Conservation (phyloP, 2,888 invertebrate genomes). For the Stenichneumon culpator region DNA sequence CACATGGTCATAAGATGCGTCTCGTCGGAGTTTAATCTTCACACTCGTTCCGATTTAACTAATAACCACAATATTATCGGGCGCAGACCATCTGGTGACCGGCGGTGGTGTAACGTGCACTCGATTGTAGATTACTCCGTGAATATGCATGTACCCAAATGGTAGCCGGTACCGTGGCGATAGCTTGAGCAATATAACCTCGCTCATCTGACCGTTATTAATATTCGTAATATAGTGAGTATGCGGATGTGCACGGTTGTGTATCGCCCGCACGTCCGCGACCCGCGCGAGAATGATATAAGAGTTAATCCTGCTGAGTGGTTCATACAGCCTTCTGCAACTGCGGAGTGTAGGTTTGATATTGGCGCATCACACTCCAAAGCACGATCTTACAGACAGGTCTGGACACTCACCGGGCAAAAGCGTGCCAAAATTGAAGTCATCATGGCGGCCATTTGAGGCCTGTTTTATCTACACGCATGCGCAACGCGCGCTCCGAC, state of each 20-base stretch:
- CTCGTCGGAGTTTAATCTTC: too few relatives aligned
- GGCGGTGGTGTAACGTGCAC: constrained; percentile 14
- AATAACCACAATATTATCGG: neutral
- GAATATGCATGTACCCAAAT: constrained; percentile 27
- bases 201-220: constrained; percentile 64
- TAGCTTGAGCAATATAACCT: constrained; percentile 48
- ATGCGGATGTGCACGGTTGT: constrained; percentile 15
- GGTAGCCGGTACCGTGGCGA: constrained; percentile 20
- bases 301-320: constrained; percentile 70
- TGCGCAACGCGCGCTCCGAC: too few relatives aligned
- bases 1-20: neutral
- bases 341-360: neutral
- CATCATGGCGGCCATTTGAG: too few relatives aligned
- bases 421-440: too few relatives aligned
- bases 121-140: constrained; percentile 55
- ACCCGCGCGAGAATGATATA: constrained; percentile 64
- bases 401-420: too few relatives aligned
- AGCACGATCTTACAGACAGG: too few relatives aligned
- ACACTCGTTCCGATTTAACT: neutral
- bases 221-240: constrained; percentile 61
- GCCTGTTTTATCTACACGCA: too few relatives aligned
- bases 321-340: constrained; percentile 14
- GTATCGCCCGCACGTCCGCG: constrained; percentile 6
- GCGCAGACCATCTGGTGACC: constrained; percentile 8
- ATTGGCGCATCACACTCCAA: neutral